Percentiles rank a stretch among this genome's conserved stretches.
Evolutionary conservation across 2,888 invertebrate species (phyloP).

Genomic region (Cosmia pyralina): DNA sequence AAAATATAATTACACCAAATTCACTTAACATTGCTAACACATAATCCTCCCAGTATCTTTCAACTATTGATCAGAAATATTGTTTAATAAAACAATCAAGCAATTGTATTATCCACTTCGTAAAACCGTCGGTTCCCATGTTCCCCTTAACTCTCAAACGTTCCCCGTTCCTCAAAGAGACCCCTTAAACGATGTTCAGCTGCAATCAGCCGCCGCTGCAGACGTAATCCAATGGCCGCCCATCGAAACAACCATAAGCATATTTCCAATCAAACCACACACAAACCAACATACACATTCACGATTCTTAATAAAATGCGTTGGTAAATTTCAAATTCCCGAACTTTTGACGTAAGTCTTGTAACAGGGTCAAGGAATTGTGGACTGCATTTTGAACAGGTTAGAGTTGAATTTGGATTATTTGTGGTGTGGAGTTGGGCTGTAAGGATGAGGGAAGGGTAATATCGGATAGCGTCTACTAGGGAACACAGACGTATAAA

Average conservation of each 20-base stretch:
- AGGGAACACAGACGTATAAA: slow-evolving; percentile 85
- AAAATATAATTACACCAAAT: too few relatives aligned
- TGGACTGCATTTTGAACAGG: accelerated
- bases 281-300: slow-evolving; percentile 82
- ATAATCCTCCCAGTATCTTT: neutral
- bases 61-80: slow-evolving; percentile 41
- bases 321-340: slow-evolving; percentile 76
- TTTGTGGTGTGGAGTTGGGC: slow-evolving; percentile 32
- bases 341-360: slow-evolving; percentile 54
- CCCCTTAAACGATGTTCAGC: slow-evolving; percentile 65
- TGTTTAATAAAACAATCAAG: slow-evolving; percentile 30
- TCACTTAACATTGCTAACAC: neutral
- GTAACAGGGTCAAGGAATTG: slow-evolving; percentile 15
- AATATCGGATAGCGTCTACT: slow-evolving; percentile 80
- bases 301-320: slow-evolving; percentile 87
- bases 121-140: neutral
- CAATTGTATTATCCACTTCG: slow-evolving; percentile 31
- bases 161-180: slow-evolving; percentile 26
- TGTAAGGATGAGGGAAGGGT: slow-evolving; percentile 60
- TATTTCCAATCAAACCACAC: slow-evolving; percentile 88
- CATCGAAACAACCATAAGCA: slow-evolving; percentile 82
- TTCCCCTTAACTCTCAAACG: slow-evolving; percentile 20
- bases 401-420: slow-evolving; percentile 58
- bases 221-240: slow-evolving; percentile 78
- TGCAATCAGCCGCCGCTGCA: slow-evolving; percentile 81